Base-by-base conservation (phyloP, 2,888 invertebrate genomes). In the Archips xylosteana region DNA sequence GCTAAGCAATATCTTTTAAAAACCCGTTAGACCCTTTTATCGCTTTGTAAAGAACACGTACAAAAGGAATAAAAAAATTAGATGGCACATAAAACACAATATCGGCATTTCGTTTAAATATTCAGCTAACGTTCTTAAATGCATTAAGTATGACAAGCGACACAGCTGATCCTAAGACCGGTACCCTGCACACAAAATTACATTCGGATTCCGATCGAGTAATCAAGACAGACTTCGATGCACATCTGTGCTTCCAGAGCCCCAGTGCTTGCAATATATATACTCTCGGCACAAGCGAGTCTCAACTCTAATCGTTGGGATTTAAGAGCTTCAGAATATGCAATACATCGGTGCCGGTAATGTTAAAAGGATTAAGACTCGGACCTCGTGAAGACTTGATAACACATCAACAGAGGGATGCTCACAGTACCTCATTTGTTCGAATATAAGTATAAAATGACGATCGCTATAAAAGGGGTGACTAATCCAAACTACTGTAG, bases 141-240 rank as follows among this genome's bases (percentile, higher is more conserved):
- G 76, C 70, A 78, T 79, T 79, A 76, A 71, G 47, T 66, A 67
- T 75, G 76, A 76, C 76, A 76, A 66, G 74, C 71, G 69, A 64
- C 71, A 54, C 76, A 75, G 70, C 74, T 72, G 72, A 57, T 45
- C 71, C 67, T 47, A 60, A 60, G 70, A 61, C 77, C 76, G 75
- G 78, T 79, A 62, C 68, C 63, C 81, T 81, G 85, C 74, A 78
- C 83, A 83, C 86, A 88, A 51, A 91, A 92, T 92, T 90, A 89
- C 89, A 91, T 92, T 91, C 85, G 86, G 86, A 89, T 88, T 88
- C 88, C 79, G 84, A 85, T 83, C 86, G 81, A 85, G 88, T 91
- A 92, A 93, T 91, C 91, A 92, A 89, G 85, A 83, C 84, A 87
- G 92, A 91, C 84, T 89, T 86, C 82, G 85, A 82, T 88, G 88